Percentiles rank a stretch among this genome's conserved stretches.
These are phyloP conservation scores for Percina caprodes DNA, from an alignment of 2,113 vertebrate species.

Conservation along the genomic window DNA sequence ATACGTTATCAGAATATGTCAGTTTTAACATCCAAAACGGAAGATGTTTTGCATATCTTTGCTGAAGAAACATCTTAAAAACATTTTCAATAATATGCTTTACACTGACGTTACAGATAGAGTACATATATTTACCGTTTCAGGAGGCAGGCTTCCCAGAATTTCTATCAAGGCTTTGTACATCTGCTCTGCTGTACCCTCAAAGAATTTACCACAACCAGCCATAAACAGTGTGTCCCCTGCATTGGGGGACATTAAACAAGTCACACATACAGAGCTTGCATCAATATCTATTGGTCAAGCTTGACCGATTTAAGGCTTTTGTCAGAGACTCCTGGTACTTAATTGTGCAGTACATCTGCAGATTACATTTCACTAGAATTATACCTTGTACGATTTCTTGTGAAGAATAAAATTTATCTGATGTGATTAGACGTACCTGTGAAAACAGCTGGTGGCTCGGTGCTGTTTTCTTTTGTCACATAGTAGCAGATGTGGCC, in stretches of 20 bases:
- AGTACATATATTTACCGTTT: conserved; percentile 84
- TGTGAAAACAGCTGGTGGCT: conserved; percentile 95
- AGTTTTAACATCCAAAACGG: background rate
- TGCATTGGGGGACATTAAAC: conserved; percentile 58
- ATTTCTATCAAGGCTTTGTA: conserved; percentile 92
- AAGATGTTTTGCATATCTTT: background rate
- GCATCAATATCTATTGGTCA: background rate
- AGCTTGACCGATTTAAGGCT: background rate
- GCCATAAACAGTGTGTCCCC: conserved; percentile 97
- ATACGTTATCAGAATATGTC: background rate
- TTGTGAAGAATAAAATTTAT: background rate
- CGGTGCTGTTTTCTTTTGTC: conserved; percentile 89
- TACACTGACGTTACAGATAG: background rate
- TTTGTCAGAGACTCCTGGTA: background rate
- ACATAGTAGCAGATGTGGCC: conserved; percentile 98
- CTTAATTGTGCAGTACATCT: background rate
- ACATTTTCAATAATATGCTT: background rate
- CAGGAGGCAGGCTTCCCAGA: conserved; percentile 89
- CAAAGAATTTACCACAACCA: conserved; percentile 98
- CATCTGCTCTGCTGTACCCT: conserved; percentile 97
- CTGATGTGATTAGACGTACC: conserved; percentile 57
- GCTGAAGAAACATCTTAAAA: background rate
- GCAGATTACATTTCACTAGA: too few relatives aligned
- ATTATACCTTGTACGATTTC: too few relatives aligned
- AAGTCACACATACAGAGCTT: background rate